Evolutionary conservation across 2,113 vertebrate species (phyloP), one percentile per base, ranked within the genome.

Genomic region (Amphiprion percula): DNA sequence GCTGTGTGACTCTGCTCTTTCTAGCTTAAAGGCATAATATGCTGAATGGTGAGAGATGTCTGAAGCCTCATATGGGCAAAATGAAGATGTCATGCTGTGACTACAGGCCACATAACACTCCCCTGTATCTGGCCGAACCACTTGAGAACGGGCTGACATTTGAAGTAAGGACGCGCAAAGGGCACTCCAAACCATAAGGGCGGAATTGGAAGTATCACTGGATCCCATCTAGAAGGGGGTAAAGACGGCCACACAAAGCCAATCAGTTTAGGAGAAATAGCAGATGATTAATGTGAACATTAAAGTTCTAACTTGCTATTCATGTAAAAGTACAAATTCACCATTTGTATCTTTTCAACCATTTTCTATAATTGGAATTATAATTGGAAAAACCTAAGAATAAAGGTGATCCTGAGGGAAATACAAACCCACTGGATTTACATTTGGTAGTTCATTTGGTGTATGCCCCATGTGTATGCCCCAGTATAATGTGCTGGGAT

Each of bases 141-240:
- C 77, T 84, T 21, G 30, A 82, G 64, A 83, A 68, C 0, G 0
- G 67, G 56, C 68, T 83, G 88, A 84, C 90, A 84, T 92, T 90
- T 88, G 56, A 87, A 74, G 53, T 67, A 47, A 79, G 63, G 55
- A n/a, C 28, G 64, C 64, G 49, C 47, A 70, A 65, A 83, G 74
- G 47, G 55, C 62, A 70, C 66, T 78, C 16, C 37, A 53, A 77
- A 78, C 37, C 72, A 41, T 44, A 53, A 52, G 63, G 28, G 52
- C 9, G 68, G 62, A 77, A 65, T 54, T 74, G 26, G 21, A 77
- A 74, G 54, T 24, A 56, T 61, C 5, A 66, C 15, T 67, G 28
- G 24, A 67, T 77, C 19, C 9, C 66, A 65, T 70, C 55, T 28
- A 50, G 68, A 53, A 19, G 37, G 12, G 5, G 2, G 58, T 39